Percentiles rank a stretch among this genome's conserved stretches.
phyloP scores from a whole-genome alignment of 2,888 invertebrate species.

The Meandrusa payeni region DNA sequence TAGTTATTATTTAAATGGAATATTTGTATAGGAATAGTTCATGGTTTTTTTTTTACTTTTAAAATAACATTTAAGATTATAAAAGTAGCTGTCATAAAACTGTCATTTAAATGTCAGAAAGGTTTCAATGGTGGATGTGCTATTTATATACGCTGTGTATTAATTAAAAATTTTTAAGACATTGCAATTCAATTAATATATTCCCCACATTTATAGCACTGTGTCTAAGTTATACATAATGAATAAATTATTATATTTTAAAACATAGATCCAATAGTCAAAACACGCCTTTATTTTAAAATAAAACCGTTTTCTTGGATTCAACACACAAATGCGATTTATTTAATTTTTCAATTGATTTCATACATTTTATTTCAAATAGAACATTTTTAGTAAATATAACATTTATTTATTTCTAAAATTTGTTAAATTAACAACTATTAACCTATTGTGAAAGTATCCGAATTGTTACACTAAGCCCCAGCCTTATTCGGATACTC shows the following conservation, averaged over 20 bases:
- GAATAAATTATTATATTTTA: slow-evolving; percentile 15
- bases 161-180: too few relatives aligned
- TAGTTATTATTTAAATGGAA: too few relatives aligned
- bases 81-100: too few relatives aligned
- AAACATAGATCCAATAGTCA: slow-evolving; percentile 21
- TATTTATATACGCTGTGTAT: too few relatives aligned
- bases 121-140: too few relatives aligned
- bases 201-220: too few relatives aligned
- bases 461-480: slow-evolving; percentile 29
- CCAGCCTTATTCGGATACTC: slow-evolving; percentile 42
- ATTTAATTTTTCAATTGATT: slow-evolving; percentile 40
- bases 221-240: too few relatives aligned
- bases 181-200: too few relatives aligned
- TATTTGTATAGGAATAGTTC: too few relatives aligned
- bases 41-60: too few relatives aligned
- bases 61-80: not conserved
- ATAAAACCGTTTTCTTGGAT: slow-evolving; percentile 28
- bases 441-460: slow-evolving; percentile 29
- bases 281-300: slow-evolving; percentile 17
- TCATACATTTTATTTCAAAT: slow-evolving; percentile 31
- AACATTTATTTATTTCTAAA: slow-evolving; percentile 25
- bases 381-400: slow-evolving; percentile 29
- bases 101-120: too few relatives aligned
- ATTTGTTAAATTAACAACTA: slow-evolving; percentile 18
- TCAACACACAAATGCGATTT: slow-evolving; percentile 42